These are phyloP conservation scores for Eurystomus gularis DNA, from an alignment of 2,113 vertebrate genomes.

Conservation along the genomic window DNA sequence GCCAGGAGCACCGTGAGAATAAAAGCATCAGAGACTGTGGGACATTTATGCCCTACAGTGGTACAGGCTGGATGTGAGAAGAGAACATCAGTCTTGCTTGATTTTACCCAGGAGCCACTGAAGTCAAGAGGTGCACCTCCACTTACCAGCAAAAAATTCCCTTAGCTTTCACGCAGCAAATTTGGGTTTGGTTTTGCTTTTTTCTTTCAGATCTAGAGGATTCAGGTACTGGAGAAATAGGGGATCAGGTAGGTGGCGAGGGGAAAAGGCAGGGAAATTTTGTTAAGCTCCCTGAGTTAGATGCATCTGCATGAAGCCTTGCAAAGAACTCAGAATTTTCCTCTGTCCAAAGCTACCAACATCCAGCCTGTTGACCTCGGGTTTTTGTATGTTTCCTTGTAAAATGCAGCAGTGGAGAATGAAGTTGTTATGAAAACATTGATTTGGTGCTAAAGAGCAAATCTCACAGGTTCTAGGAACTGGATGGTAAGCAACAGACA, in stretches of 20 bases:
- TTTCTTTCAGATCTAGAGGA: not conserved
- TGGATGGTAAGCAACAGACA: not conserved
- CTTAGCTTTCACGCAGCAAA: not conserved
- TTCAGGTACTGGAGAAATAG: not conserved
- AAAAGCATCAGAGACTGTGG: not conserved
- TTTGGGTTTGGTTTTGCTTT: not conserved
- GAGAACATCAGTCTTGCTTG: not conserved
- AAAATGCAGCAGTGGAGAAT: not conserved
- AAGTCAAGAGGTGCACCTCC: not conserved
- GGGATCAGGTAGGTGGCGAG: not conserved
- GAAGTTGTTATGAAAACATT: not conserved
- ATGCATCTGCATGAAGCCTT: not conserved
- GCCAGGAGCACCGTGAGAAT: not conserved
- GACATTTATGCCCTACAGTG: not conserved
- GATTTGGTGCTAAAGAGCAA: not conserved
- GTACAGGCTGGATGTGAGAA: not conserved
- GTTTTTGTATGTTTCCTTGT: not conserved
- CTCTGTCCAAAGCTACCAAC: not conserved
- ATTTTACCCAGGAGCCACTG: not conserved
- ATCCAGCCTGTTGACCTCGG: not conserved
- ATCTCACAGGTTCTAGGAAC: not conserved
- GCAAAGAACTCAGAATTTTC: not conserved
- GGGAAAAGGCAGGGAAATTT: not conserved
- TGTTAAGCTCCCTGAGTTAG: not conserved
- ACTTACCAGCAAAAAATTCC: not conserved